phyloP scores from a whole-genome alignment of 2,797 vertebrate genomes.

The Bradypodion pumilum region DNA sequence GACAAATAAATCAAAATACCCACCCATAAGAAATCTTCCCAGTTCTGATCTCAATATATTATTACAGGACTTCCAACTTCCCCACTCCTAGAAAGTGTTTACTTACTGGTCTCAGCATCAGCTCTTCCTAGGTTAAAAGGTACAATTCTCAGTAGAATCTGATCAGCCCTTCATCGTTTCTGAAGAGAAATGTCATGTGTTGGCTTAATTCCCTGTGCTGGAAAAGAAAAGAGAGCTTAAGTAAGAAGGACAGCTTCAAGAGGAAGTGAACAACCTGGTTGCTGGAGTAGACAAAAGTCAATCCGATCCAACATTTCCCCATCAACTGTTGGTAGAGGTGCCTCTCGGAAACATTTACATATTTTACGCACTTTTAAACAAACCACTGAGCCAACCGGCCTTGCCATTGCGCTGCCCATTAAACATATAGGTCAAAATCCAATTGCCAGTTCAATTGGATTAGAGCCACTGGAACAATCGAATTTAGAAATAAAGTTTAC shows the following conservation, averaged over 20 bases:
- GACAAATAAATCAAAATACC: too few relatives aligned
- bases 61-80: neutral
- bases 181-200: neutral
- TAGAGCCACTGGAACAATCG: too few relatives aligned
- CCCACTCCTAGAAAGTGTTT: neutral
- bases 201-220: neutral
- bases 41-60: neutral
- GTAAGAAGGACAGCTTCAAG: neutral
- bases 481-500: too few relatives aligned
- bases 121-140: neutral
- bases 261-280: neutral
- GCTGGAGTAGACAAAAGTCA: neutral
- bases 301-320: neutral
- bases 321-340: neutral
- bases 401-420: too few relatives aligned
- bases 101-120: constrained; percentile 26
- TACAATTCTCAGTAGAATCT: neutral
- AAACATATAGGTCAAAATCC: too few relatives aligned
- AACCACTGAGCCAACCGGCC: too few relatives aligned
- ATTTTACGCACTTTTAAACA: neutral
- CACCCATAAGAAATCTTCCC: neutral
- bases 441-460: too few relatives aligned
- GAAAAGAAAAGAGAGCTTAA: neutral
- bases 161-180: constrained; percentile 25
- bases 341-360: too few relatives aligned